A percentile compares a stretch with the other conserved stretches of the same genome.
These are phyloP conservation scores for Conus betulinus DNA, from an alignment of 1,140 invertebrate genomes.

Conservation along the genomic window DNA sequence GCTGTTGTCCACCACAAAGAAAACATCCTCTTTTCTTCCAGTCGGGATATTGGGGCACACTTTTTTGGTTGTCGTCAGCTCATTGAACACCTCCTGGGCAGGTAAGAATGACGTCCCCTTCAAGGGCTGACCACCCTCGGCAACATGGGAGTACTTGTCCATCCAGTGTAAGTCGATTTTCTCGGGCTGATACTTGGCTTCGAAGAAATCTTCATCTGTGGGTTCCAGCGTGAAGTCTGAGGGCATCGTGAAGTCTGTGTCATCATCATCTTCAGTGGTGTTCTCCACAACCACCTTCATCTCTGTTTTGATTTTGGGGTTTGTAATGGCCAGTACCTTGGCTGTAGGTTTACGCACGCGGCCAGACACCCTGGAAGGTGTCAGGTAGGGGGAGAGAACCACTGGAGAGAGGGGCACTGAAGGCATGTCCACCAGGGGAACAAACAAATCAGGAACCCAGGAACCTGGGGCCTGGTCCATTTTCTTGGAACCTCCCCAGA, in stretches of 20 bases:
- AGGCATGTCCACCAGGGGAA: slow-evolving; percentile 22
- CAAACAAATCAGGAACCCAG: slow-evolving; percentile 29
- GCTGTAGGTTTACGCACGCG: slow-evolving; percentile 13
- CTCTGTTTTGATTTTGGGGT: neutral
- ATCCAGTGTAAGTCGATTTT: slow-evolving; percentile 14
- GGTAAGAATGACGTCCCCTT: slow-evolving; percentile 1
- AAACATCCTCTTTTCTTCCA: slow-evolving; percentile 26
- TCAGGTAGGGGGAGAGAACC: neutral
- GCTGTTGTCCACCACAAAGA: slow-evolving; percentile 29
- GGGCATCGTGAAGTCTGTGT: neutral
- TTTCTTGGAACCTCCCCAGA: slow-evolving; percentile 12
- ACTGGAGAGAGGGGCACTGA: neutral
- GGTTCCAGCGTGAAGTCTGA: slow-evolving; percentile 6
- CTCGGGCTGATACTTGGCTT: neutral
- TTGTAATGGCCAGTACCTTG: slow-evolving; percentile 2
- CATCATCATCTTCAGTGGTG: neutral
- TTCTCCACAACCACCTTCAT: slow-evolving; percentile 22
- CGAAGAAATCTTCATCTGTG: neutral
- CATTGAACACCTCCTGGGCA: slow-evolving; percentile 19
- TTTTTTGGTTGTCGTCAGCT: neutral
- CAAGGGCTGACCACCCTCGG: slow-evolving; percentile 17
- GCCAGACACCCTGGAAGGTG: slow-evolving; percentile 24
- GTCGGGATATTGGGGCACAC: slow-evolving; percentile 1
- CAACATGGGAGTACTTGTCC: slow-evolving; percentile 17
- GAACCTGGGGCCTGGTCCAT: neutral